Evolutionary conservation across 2,888 invertebrate genomes (phyloP).

Genomic region (Sceliomorpha sp.): DNA sequence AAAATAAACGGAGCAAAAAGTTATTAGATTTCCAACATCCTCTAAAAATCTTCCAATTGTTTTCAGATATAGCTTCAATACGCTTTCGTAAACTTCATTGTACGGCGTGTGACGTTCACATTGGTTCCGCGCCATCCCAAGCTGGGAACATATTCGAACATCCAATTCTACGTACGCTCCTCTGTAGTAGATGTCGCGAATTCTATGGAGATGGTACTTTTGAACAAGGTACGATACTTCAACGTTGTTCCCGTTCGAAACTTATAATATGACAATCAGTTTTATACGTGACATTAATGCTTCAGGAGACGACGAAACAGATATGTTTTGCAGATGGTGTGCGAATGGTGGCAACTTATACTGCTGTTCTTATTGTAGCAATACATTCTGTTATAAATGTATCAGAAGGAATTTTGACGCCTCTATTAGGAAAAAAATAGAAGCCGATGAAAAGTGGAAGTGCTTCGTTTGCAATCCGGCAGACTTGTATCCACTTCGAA

Average conservation of each 20-base stretch:
- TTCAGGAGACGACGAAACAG: constrained; percentile 88
- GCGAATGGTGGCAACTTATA: constrained; percentile 90
- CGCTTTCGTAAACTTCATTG: constrained; percentile 86
- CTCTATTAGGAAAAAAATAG: constrained; percentile 86
- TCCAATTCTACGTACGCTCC: constrained; percentile 86
- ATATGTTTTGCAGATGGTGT: constrained; percentile 91
- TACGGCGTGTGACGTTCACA: constrained; percentile 87
- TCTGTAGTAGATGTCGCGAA: constrained; percentile 87
- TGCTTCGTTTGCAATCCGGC: constrained; percentile 88
- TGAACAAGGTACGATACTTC: constrained; percentile 85
- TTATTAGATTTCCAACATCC: no score
- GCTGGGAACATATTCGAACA: constrained; percentile 86
- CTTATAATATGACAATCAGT: neutral
- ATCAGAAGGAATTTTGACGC: constrained; percentile 87
- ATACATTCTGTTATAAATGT: constrained; percentile 84
- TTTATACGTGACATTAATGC: no score
- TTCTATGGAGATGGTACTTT: constrained; percentile 91
- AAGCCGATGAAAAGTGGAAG: constrained; percentile 89
- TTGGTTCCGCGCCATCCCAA: constrained; percentile 86
- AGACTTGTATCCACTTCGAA: constrained; percentile 85
- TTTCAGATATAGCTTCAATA: constrained; percentile 83
- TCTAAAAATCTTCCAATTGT: no score
- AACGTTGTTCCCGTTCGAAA: constrained; percentile 1
- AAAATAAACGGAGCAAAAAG: no score
- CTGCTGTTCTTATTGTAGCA: constrained; percentile 87